phyloP scores from a whole-genome alignment of 2,797 vertebrate species.

The Anomalospiza imberbis region DNA sequence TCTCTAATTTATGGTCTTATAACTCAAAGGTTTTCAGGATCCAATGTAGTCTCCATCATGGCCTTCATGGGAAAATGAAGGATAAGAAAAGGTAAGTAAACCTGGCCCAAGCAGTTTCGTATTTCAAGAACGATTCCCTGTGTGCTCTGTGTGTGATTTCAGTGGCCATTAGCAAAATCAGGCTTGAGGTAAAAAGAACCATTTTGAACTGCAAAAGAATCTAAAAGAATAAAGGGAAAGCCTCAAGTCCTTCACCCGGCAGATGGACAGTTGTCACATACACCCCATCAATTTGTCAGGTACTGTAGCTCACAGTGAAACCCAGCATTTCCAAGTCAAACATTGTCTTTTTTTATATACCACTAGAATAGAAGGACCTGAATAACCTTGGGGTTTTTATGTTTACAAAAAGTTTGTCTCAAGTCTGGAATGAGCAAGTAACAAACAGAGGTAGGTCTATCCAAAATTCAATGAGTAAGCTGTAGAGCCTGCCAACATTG shows the following conservation, averaged over 20 bases:
- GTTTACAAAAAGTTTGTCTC: background rate
- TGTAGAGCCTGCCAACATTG: background rate
- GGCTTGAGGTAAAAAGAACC: background rate
- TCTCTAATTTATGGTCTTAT: background rate
- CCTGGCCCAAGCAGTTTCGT: rapidly evolving
- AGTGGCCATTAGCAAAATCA: background rate
- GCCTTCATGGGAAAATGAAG: background rate
- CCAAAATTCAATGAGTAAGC: background rate
- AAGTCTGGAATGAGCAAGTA: background rate
- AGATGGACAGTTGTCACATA: background rate
- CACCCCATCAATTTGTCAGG: background rate
- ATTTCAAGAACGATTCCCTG: rapidly evolving
- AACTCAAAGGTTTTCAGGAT: background rate
- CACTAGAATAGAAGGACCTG: background rate
- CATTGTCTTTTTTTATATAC: background rate
- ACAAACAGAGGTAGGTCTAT: background rate
- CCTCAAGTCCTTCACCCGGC: background rate
- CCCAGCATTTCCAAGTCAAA: background rate
- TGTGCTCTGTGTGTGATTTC: background rate
- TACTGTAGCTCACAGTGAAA: background rate
- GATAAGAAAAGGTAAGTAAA: background rate
- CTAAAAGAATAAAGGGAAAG: background rate
- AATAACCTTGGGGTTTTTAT: background rate
- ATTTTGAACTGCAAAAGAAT: background rate
- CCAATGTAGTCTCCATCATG: rapidly evolving